Conservation (phyloP, 2,888 invertebrate genomes). For the Acleris holmiana region DNA sequence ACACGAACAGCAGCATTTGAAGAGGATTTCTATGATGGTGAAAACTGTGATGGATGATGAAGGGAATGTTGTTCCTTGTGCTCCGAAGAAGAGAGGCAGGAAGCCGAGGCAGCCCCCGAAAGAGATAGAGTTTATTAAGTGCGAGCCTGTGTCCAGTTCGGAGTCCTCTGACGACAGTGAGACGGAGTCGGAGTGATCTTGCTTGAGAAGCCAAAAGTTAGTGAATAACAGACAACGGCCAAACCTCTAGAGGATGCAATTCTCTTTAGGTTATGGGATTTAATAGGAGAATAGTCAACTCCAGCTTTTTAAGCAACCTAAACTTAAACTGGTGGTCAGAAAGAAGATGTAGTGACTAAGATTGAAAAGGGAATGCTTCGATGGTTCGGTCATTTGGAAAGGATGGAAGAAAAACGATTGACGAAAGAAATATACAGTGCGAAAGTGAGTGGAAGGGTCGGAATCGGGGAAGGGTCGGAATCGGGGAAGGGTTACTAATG, state of each 20-base stretch:
- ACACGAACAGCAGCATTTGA: conserved; percentile 77
- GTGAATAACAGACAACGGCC: background rate
- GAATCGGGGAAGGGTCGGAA: too few relatives aligned
- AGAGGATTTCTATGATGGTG: conserved; percentile 74
- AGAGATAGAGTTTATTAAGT: conserved; percentile 78
- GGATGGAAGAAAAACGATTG: too few relatives aligned
- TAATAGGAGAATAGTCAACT: too few relatives aligned
- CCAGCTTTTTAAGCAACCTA: too few relatives aligned
- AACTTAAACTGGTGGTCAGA: too few relatives aligned
- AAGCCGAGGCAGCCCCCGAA: conserved; percentile 51
- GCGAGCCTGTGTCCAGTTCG: conserved; percentile 71
- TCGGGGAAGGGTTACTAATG: too few relatives aligned
- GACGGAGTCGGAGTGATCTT: conserved; percentile 47
- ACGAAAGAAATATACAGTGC: too few relatives aligned
- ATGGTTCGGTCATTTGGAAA: too few relatives aligned
- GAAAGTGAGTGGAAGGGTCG: too few relatives aligned
- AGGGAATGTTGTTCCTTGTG: conserved; percentile 42
- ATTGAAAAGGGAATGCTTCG: too few relatives aligned
- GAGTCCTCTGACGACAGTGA: conserved; percentile 61
- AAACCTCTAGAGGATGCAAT: background rate
- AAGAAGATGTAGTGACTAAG: too few relatives aligned
- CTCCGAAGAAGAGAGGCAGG: conserved; percentile 51
- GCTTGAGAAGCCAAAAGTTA: conserved; percentile 19
- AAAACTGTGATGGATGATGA: conserved; percentile 73
- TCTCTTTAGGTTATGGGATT: background rate